Evolutionary conservation across 2,113 vertebrate species (phyloP), one percentile per base, ranked within the genome.

Genomic region (Notarius lentiginosus): DNA sequence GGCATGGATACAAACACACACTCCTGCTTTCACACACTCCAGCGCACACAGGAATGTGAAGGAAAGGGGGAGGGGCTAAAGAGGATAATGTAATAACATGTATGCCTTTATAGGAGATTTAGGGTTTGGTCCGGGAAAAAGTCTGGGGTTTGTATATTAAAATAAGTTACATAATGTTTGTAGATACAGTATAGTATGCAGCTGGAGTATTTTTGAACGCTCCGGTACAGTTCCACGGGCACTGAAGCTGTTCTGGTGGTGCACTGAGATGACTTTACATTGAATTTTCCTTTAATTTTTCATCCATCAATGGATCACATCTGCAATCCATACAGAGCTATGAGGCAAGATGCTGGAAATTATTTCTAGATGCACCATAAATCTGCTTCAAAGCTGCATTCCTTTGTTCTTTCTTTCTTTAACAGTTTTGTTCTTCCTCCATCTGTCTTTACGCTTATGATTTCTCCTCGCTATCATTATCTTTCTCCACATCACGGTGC

Each of bases 231-330:
- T 4, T 65, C 63, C 27, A 17, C 27, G 34, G 66, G 1, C 27
- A 30, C 2, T 34, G 66, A 41, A 41, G 34, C 68, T 72, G 30
- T 47, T 20, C 70, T 34, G 14, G 27, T 65, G 5, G 14, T 1
- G 0, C 12, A 27, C 27, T 20, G 30, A 51, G 41, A 24, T 47
- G 41, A 1, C 20, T 51, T 24, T 1, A 51, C 8, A 17, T n/a
- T 27, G 75, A 27, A 8, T 83, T 83, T 66, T 83, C 63, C n/a
- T 83, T 68, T 53, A 17, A 68, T 68, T 53, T 55, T 24, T 53
- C 61, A 20, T 27, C 24, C 27, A 8, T 79, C 24, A 55, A 17
- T 20, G 6, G 22, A 47, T 47, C 34, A 27, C 55, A 77, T 77
- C 56, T 85, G 82, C 17, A 63, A 49, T 60, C 34, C 24, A 77